Evolutionary conservation across 2,797 vertebrate genomes (phyloP), one percentile per base, ranked within the genome.

Genomic region (Cyclopterus lumpus): DNA sequence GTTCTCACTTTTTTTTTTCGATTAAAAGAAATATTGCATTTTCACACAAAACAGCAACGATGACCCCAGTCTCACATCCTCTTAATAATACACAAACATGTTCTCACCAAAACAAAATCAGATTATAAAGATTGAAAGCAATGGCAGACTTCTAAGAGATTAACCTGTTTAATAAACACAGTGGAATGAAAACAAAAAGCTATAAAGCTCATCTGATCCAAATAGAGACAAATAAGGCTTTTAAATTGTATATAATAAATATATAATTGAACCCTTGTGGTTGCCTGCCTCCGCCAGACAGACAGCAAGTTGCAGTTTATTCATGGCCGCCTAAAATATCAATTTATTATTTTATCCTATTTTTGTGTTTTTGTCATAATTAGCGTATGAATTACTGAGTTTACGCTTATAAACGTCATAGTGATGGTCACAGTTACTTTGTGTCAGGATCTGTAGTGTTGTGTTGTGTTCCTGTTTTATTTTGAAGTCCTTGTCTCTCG

Each of bases 1-100:
- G 38, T 75, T 53, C 75, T 46, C 2, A 36, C 22, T 63, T 67
- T 71, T 49, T 38, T 12, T 65, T 40, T 73, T 67, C 64, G 53
- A 72, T 65, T 63, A 61, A 64, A 66, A 59, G 62, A 9, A 36
- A 66, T 46, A 26, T 22, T 54, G 38, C 40, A 46, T 61, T 51
- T 26, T 71, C 6, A 42, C 64, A 53, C 6, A 28, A 28, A 69
- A 9, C 11, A 16, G 9, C 12, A 30, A 36, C 20, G 10, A 51
- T 6, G 30, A 67, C 15, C 22, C 20, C 16, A 26, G 4, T 36
- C 8, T 24, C 30, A 34, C 15, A 53, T 46, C 36, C 32, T 72
- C 18, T 53, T 12, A 65, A 64, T 62, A 73, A 11, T 11, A 49
- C 20, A 55, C 14, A 48, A 14, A 30, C 11, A 59, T 16, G 7